phyloP scores from a whole-genome alignment of 2,113 vertebrate species.

The Tragelaphus strepsiceros region DNA sequence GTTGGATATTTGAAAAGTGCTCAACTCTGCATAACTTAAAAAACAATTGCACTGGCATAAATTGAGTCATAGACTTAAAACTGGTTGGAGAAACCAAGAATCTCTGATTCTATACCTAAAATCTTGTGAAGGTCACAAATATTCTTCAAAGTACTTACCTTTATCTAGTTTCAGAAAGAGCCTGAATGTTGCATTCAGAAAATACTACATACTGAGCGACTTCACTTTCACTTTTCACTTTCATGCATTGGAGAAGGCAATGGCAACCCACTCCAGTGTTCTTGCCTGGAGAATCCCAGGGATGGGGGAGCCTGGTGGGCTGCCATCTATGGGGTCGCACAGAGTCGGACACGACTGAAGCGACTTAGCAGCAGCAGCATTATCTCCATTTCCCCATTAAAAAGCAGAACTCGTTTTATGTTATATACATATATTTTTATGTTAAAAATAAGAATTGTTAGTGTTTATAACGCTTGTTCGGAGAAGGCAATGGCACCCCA shows the following conservation, averaged over 20 bases:
- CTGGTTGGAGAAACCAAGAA: not conserved
- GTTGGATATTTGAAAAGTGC: conserved; percentile 8
- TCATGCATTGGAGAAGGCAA: no score
- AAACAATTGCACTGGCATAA: not conserved
- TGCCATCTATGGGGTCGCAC: no score
- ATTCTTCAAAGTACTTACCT: not conserved
- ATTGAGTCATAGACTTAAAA: not conserved
- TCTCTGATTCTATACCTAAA: not conserved
- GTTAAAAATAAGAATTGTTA: not conserved
- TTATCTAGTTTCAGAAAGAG: not conserved
- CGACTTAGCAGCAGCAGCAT: not conserved
- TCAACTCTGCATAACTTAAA: not conserved
- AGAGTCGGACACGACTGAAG: no score
- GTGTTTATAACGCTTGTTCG: not conserved
- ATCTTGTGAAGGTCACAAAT: not conserved
- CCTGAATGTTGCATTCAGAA: not conserved
- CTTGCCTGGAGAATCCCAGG: no score
- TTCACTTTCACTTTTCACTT: no score
- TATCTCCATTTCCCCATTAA: not conserved
- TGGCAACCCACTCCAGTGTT: no score
- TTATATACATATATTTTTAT: not conserved
- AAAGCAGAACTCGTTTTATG: not conserved
- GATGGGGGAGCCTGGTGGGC: no score
- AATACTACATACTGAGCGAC: not conserved
- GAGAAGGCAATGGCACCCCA: no score